phyloP scores from a whole-genome alignment of 2,113 vertebrate genomes.

The Lamprologus sp. region DNA sequence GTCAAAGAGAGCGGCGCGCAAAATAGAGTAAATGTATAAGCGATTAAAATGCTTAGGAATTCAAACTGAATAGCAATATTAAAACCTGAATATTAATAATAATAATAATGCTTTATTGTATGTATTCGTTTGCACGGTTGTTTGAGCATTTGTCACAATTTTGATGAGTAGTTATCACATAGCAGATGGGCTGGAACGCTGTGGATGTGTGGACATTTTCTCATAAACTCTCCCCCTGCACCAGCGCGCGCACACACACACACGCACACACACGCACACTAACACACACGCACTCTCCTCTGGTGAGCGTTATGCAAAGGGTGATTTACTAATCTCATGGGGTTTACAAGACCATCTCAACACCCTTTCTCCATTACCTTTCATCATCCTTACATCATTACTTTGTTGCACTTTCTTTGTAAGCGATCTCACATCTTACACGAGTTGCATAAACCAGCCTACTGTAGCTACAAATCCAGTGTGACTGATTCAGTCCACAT shows the following conservation, averaged over 20 bases:
- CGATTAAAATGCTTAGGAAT: not conserved
- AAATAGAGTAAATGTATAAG: not conserved
- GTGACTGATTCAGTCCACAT: slow-evolving; percentile 28
- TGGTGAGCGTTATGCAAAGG: not conserved
- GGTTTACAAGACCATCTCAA: not conserved
- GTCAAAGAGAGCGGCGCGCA: not conserved
- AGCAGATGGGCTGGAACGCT: not conserved
- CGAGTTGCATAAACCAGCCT: not conserved
- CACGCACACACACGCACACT: rapidly evolving
- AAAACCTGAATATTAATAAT: not conserved
- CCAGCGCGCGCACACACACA: rapidly evolving
- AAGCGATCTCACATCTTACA: not conserved
- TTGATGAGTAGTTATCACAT: not conserved
- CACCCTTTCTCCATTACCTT: not conserved
- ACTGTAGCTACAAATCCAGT: not conserved
- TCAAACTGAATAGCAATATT: not conserved
- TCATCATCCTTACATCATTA: not conserved
- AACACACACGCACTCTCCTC: not conserved
- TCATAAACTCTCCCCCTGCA: not conserved
- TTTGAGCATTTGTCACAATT: not conserved
- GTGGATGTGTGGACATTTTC: not conserved
- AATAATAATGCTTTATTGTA: not conserved
- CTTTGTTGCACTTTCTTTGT: not conserved
- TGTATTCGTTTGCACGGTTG: not conserved
- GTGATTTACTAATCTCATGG: not conserved